Evolutionary conservation across 2,888 invertebrate species (phyloP).

Genomic region (Maniola hyperantus): DNA sequence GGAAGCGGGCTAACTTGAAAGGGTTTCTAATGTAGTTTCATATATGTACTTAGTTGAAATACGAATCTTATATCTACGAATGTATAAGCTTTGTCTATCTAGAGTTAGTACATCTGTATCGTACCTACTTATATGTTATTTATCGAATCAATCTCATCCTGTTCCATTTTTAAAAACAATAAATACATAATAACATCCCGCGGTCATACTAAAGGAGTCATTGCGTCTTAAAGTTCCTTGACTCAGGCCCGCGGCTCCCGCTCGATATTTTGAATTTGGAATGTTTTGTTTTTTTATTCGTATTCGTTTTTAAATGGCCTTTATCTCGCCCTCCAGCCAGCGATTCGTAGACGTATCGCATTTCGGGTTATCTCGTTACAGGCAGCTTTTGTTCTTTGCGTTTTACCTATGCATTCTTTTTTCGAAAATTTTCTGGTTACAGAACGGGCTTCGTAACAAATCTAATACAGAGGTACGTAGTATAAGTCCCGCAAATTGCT

Average conservation of each 20-base stretch:
- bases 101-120: too few relatives aligned
- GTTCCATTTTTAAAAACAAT: constrained; percentile 11
- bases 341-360: constrained; percentile 74
- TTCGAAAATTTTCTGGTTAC: too few relatives aligned
- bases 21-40: too few relatives aligned
- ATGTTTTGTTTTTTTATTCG: constrained; percentile 54
- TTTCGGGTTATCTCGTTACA: constrained; percentile 77
- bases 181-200: constrained; percentile 6
- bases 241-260: constrained; percentile 47
- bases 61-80: too few relatives aligned
- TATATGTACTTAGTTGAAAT: too few relatives aligned
- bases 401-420: constrained; percentile 51
- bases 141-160: constrained; percentile 7
- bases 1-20: too few relatives aligned
- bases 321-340: constrained; percentile 73
- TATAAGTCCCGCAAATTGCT: too few relatives aligned
- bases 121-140: neutral
- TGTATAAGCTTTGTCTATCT: too few relatives aligned
- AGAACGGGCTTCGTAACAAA: too few relatives aligned
- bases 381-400: constrained; percentile 54
- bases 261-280: constrained; percentile 70
- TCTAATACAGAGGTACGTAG: too few relatives aligned
- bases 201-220: constrained; percentile 33
- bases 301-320: constrained; percentile 63
- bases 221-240: constrained; percentile 30